Conservation (phyloP, 2,888 invertebrate genomes). For the Andrena trimmerana region DNA sequence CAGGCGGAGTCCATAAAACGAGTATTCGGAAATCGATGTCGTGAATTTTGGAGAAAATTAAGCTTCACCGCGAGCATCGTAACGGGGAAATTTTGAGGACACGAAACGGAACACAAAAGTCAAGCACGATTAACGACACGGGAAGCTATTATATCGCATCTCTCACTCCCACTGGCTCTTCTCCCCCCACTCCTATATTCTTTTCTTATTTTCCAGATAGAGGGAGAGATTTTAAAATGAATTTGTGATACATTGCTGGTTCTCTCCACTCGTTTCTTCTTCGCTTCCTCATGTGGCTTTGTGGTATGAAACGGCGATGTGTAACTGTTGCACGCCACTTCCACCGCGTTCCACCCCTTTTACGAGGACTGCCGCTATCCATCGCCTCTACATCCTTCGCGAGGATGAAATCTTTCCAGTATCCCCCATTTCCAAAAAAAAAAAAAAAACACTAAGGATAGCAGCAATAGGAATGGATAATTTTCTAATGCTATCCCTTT, state of each 20-base stretch:
- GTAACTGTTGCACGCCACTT: background rate
- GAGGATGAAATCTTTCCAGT: too few species aligned
- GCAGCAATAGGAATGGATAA: too few species aligned
- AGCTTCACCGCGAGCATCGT: background rate
- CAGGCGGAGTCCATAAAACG: background rate
- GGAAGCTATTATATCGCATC: slow-evolving; percentile 13
- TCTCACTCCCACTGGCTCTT: background rate
- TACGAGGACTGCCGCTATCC: too few species aligned
- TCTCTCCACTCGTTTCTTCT: slow-evolving; percentile 8
- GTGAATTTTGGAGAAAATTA: slow-evolving; percentile 7
- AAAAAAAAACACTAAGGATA: too few species aligned
- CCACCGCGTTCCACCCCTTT: background rate
- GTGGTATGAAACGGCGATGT: background rate
- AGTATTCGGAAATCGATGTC: background rate
- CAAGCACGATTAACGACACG: slow-evolving; percentile 18
- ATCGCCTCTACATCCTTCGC: too few species aligned
- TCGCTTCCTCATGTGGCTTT: background rate
- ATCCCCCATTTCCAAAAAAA: too few species aligned
- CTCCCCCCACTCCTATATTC: background rate
- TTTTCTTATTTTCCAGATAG: slow-evolving; percentile 16
- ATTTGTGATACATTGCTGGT: slow-evolving; percentile 20
- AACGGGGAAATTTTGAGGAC: background rate
- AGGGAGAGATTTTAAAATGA: background rate
- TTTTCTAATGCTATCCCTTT: too few species aligned
- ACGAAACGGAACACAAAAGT: background rate